Base-by-base conservation (phyloP, 2,888 invertebrate species). In the Nomada lathburiana region DNA sequence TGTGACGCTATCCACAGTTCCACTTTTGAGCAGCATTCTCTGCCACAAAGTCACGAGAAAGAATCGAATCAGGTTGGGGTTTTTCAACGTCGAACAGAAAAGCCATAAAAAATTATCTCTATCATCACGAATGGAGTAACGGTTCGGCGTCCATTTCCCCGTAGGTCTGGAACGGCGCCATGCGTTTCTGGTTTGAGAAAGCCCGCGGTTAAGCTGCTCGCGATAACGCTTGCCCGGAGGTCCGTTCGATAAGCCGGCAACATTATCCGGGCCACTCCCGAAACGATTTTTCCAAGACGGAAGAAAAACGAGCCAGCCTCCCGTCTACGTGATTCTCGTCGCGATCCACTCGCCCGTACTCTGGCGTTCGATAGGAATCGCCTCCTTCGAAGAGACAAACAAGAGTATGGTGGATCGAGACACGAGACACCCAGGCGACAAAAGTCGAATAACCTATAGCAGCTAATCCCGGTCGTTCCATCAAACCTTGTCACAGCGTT, bases 241-340 rank as follows among this genome's bases (percentile, higher is more conserved):
- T 44, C 44, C 69, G 69, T 70, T 47, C 70, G 69, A 50, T 57
- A 47, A 29, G 11, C 42, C 36, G 20, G 13, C 52, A 53, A 60
- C 52, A 13, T 36, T 57, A 59, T 63, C 52, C 47, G 0, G 18
- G 47, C 0, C 23, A 42, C 20, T 23, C 1, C 23, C 2, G 18
- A 47, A 23, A 60, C 68, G 59, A 53, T 44, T 67, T 73, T 73
- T 57, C 73, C 67, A 53, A 13, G 47, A 13, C 20, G 69, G 47
- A 13, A 69, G 60, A 55, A 75, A 67, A 71, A 67, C 62, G 50
- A 55, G 47, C 13, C 50, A 2, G 36, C 2, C 36, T 67, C 2
- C 36, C 62, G 81, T 57, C 77, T 86, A 83, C 81, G 81, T 85
- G 86, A 86, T 74, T 59, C 29, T 16, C 65, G 75, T 79, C 81